These are phyloP conservation scores for Apomyelois bistriatella DNA, from an alignment of 2,888 invertebrate species.

Conservation along the genomic window DNA sequence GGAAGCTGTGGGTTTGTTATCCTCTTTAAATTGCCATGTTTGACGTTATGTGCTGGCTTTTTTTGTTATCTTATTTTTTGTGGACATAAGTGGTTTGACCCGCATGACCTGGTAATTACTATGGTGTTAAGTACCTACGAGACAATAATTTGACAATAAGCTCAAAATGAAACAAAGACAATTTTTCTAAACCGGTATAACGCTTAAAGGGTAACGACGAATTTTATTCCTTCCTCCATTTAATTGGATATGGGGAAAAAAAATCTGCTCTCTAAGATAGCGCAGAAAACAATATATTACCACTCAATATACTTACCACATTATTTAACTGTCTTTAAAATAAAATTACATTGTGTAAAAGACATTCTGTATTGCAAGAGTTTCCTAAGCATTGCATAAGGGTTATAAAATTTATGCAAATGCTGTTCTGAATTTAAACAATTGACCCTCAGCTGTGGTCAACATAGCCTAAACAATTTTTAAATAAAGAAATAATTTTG, in stretches of 20 bases:
- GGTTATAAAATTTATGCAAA: not conserved
- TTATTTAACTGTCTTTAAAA: not conserved
- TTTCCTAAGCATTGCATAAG: not conserved
- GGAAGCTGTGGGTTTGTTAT: no score
- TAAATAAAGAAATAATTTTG: no score
- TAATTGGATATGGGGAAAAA: not conserved
- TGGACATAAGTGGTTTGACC: not conserved
- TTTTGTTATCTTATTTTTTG: slow-evolving; percentile 2
- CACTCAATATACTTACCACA: not conserved
- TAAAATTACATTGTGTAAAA: not conserved
- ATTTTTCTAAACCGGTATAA: no score
- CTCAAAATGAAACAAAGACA: no score
- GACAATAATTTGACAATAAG: not conserved
- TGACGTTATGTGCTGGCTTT: not conserved
- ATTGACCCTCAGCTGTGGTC: not conserved
- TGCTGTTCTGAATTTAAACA: not conserved
- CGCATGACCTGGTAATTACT: not conserved
- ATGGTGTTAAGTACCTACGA: not conserved
- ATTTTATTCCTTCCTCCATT: no score
- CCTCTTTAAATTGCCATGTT: no score
- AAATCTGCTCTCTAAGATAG: not conserved
- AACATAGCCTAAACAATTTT: not conserved
- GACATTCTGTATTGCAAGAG: not conserved
- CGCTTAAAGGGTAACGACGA: no score
- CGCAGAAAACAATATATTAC: not conserved